These are phyloP conservation scores for Trachelus stipa DNA, from an alignment of 2,888 invertebrate genomes.

Conservation along the genomic window DNA sequence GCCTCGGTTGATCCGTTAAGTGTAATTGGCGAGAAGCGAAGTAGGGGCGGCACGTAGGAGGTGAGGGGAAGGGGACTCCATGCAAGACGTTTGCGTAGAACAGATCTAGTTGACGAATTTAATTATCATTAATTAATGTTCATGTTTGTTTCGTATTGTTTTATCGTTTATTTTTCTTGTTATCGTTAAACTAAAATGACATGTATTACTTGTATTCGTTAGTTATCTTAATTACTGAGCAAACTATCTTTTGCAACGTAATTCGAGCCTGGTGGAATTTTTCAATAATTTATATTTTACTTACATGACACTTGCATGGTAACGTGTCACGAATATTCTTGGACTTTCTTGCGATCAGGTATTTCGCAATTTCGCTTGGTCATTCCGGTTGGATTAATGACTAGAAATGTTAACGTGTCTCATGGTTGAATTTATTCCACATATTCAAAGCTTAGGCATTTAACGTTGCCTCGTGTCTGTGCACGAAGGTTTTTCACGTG, in stretches of 20 bases:
- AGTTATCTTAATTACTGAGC: background rate
- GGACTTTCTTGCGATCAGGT: background rate
- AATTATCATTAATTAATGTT: no score
- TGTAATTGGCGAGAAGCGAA: no score
- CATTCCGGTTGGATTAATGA: background rate
- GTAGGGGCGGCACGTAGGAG: no score
- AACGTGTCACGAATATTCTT: background rate
- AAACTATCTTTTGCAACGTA: background rate
- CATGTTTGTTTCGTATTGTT: no score
- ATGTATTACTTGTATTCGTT: background rate
- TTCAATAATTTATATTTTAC: background rate
- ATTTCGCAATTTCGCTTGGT: background rate
- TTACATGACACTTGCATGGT: background rate
- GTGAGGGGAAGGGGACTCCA: no score
- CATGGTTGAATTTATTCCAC: background rate
- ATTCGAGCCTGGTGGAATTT: background rate
- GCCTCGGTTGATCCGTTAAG: no score
- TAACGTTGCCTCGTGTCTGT: background rate
- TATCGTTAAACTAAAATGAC: no score
- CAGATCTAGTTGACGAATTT: no score
- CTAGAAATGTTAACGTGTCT: background rate
- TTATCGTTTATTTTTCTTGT: no score
- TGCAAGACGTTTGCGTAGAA: no score
- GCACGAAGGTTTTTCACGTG: background rate
- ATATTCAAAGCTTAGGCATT: background rate